Percentiles rank a stretch among this genome's conserved stretches.
Evolutionary conservation across 2,888 invertebrate species (phyloP).

Genomic region (Lissocephala sabroskyi): DNA sequence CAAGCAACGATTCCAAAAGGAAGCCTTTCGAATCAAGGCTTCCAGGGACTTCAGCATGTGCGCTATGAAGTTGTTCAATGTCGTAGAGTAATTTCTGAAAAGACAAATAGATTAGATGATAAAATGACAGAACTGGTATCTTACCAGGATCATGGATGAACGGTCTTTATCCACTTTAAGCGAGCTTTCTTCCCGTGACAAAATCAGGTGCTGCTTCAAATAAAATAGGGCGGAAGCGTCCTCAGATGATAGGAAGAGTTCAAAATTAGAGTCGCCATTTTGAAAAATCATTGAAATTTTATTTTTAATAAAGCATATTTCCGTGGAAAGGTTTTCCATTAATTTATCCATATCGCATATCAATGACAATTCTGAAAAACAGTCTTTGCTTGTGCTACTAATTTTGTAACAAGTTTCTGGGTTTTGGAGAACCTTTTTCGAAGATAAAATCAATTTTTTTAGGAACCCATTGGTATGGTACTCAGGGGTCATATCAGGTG

Average conservation of each 20-base stretch:
- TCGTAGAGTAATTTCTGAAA: slow-evolving; percentile 56
- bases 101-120: slow-evolving; percentile 2
- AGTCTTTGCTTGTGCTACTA: not conserved
- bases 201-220: slow-evolving; percentile 39
- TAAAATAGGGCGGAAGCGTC: slow-evolving; percentile 44
- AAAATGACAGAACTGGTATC: not conserved
- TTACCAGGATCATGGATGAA: slow-evolving; percentile 5
- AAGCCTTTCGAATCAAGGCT: slow-evolving; percentile 22
- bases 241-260: slow-evolving; percentile 14
- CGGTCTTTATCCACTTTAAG: not conserved
- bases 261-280: slow-evolving; percentile 8
- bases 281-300: slow-evolving; percentile 10
- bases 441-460: no score
- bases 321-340: slow-evolving; percentile 4
- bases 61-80: slow-evolving; percentile 47
- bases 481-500: no score
- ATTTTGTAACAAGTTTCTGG: slow-evolving; percentile 20
- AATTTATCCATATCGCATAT: slow-evolving; percentile 19
- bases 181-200: not conserved
- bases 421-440: not conserved
- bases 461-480: no score
- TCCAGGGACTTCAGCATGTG: slow-evolving; percentile 12
- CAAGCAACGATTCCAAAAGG: slow-evolving; percentile 44
- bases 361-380: slow-evolving; percentile 14
- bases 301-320: slow-evolving; percentile 33